These are phyloP conservation scores for Bubo blakistoni DNA, from an alignment of 2,113 vertebrate genomes.

Conservation along the genomic window DNA sequence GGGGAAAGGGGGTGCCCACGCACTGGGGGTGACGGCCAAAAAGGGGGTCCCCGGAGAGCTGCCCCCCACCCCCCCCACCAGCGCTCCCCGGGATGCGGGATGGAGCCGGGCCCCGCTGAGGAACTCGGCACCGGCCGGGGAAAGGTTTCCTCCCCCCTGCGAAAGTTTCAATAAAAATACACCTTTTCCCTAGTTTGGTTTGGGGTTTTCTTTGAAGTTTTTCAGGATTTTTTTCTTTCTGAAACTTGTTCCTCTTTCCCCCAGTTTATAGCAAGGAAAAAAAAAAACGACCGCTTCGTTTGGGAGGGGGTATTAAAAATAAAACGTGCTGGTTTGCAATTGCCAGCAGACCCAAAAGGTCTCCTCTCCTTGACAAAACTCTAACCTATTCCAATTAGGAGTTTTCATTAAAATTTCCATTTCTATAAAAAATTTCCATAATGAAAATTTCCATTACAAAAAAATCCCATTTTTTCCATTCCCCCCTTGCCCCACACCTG, in stretches of 20 bases:
- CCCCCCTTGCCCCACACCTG: not conserved
- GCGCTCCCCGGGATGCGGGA: not conserved
- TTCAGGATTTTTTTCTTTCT: not conserved
- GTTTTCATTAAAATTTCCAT: not conserved
- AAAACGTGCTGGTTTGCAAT: not conserved
- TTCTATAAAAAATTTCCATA: not conserved
- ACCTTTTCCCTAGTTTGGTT: not conserved
- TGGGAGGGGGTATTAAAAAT: not conserved
- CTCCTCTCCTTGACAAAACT: not conserved
- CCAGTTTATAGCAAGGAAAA: not conserved
- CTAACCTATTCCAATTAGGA: not conserved
- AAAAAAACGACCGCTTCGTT: not conserved
- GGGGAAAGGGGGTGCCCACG: not conserved
- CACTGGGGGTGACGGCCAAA: not conserved
- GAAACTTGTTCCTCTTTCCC: not conserved
- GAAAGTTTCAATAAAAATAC: not conserved
- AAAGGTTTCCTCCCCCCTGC: not conserved
- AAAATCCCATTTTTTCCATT: not conserved
- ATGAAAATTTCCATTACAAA: not conserved
- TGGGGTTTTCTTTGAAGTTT: constrained; percentile 3
- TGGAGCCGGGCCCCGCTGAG: not conserved
- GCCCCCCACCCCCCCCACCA: not conserved
- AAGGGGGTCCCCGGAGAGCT: not conserved
- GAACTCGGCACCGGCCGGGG: not conserved
- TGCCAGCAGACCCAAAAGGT: not conserved